phyloP scores from a whole-genome alignment of 53 echinoderm and acorn worm genomes.

The Crossaster papposus region DNA sequence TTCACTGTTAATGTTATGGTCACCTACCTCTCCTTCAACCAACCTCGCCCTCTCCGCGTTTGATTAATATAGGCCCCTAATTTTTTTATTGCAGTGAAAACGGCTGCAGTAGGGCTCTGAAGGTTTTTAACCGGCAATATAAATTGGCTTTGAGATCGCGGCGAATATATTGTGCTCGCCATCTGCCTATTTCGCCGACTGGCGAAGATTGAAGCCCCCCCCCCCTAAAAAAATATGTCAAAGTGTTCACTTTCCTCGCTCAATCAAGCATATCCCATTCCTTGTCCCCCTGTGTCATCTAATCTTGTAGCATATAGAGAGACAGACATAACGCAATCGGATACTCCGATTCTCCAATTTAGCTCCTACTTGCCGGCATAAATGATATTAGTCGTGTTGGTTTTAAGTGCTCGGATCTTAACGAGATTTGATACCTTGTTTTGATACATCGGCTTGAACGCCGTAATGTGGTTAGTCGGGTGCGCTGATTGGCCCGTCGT shows the following conservation, averaged over 20 bases:
- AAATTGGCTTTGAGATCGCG: conserved; percentile 1
- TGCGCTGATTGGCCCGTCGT: conserved; percentile 21
- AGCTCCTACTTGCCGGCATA: conserved; percentile 30
- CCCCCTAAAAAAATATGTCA: conserved; percentile 2
- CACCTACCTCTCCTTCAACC: no score
- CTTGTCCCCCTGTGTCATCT: conserved; percentile 23
- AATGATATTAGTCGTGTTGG: conserved; percentile 49
- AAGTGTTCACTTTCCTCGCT: background rate
- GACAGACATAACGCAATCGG: conserved; percentile 27
- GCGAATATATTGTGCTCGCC: background rate
- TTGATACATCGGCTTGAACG: conserved; percentile 15
- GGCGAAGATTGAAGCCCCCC: background rate
- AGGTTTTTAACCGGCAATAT: background rate
- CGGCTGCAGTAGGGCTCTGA: no score
- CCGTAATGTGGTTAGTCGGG: conserved; percentile 17
- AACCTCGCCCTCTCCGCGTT: no score
- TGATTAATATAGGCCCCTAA: background rate
- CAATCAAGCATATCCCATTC: conserved; percentile 34
- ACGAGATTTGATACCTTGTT: conserved; percentile 39
- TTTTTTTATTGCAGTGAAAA: no score
- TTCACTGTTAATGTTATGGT: background rate
- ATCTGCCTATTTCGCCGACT: background rate
- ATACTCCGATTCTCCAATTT: conserved; percentile 37
- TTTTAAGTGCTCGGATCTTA: conserved; percentile 50
- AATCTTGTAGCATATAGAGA: conserved; percentile 37